Conservation (phyloP, 1,140 invertebrate genomes). For the Plectus sambesii region DNA sequence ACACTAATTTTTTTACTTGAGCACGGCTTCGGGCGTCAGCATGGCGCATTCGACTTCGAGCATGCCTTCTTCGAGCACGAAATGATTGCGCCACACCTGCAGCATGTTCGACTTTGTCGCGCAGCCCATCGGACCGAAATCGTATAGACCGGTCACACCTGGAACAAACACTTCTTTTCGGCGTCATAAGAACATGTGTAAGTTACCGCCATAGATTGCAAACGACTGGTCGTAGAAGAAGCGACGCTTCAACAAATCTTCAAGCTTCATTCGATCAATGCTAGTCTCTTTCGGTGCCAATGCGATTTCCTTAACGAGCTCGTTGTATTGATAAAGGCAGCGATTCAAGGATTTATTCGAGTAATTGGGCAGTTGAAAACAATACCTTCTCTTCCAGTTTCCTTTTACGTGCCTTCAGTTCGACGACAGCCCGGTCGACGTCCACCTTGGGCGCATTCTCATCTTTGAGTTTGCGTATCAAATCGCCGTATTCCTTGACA, state of each 20-base stretch:
- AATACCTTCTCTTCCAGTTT: conserved; percentile 70
- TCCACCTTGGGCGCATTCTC: conserved; percentile 75
- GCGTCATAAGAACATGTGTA: conserved; percentile 14
- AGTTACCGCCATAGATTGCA: conserved; percentile 89
- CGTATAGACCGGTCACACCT: conserved; percentile 69
- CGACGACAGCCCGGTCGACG: conserved; percentile 79
- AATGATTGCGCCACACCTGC: conserved; percentile 83
- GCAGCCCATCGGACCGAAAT: conserved; percentile 99
- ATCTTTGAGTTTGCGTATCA: conserved; percentile 72
- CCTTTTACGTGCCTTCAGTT: conserved; percentile 80
- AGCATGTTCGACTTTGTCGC: conserved; percentile 90
- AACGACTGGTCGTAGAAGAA: conserved; percentile 99
- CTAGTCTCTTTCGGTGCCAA: conserved; percentile 59
- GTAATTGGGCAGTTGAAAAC: not conserved
- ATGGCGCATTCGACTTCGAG: conserved; percentile 95
- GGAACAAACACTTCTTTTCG: conserved; percentile 15
- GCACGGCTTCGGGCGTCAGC: conserved; percentile 84
- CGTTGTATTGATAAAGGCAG: conserved; percentile 7
- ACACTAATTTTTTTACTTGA: conserved; percentile 57
- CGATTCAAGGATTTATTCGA: conserved; percentile 2
- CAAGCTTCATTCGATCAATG: conserved; percentile 85
- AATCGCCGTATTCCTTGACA: conserved; percentile 59
- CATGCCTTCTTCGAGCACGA: conserved; percentile 95
- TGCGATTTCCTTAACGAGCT: conserved; percentile 58
- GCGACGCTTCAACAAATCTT: conserved; percentile 86